These are phyloP conservation scores for Labeo calbasu DNA, from an alignment of 2,797 vertebrate species.

Conservation along the genomic window DNA sequence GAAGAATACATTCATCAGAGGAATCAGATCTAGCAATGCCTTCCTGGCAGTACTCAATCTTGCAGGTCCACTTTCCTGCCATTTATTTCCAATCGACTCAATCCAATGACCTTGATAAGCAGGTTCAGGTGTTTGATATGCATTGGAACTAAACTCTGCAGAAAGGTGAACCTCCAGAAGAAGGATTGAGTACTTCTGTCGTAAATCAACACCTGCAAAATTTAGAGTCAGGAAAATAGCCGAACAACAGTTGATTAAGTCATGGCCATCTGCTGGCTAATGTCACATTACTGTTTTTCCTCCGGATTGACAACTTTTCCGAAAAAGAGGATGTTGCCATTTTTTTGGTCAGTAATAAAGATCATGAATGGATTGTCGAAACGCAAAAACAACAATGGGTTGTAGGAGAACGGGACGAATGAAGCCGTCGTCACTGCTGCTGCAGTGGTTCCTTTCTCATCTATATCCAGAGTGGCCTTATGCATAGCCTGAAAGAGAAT, in stretches of 20 bases:
- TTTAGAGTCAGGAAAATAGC: not conserved
- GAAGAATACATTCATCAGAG: too few species aligned
- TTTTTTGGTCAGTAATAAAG: constrained; percentile 79
- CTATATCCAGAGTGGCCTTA: constrained; percentile 83
- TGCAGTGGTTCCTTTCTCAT: constrained; percentile 85
- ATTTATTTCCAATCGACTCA: not conserved
- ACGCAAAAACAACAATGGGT: constrained; percentile 66
- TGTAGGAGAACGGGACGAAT: constrained; percentile 69
- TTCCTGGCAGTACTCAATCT: not conserved
- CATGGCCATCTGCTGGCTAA: not conserved
- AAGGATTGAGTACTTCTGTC: not conserved
- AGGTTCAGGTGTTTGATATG: not conserved
- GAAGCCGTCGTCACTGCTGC: constrained; percentile 72
- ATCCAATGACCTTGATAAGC: not conserved
- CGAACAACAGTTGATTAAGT: not conserved
- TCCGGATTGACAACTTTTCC: constrained; percentile 51
- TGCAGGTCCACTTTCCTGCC: not conserved
- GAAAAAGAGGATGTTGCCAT: constrained; percentile 65
- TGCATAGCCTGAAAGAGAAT: constrained; percentile 80
- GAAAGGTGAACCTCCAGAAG: not conserved
- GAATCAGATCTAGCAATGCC: not conserved
- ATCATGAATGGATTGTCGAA: constrained; percentile 86
- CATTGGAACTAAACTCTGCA: not conserved
- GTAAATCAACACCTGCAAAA: not conserved
- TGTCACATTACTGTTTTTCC: constrained; percentile 18